Evolutionary conservation across 2,888 invertebrate genomes (phyloP).

Genomic region (Erebia epiphron): DNA sequence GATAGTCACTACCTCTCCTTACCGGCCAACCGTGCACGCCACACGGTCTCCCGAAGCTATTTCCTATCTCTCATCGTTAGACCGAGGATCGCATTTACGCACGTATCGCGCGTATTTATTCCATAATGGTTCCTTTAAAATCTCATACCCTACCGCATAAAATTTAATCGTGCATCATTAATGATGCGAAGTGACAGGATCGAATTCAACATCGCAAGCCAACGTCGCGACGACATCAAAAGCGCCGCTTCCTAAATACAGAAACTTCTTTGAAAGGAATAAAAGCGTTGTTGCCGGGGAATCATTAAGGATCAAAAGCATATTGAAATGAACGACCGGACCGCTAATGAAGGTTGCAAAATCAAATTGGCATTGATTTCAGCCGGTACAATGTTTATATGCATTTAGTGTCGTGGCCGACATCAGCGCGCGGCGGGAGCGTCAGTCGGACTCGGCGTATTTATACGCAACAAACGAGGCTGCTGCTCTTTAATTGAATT

Average conservation of each 20-base stretch:
- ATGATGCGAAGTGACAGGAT: slow-evolving; percentile 45
- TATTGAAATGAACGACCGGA: slow-evolving; percentile 80
- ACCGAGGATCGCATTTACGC: slow-evolving; percentile 31
- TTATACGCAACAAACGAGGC: slow-evolving; percentile 52
- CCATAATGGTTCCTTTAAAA: slow-evolving; percentile 31
- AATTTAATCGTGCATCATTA: slow-evolving; percentile 62
- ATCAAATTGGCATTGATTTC: slow-evolving; percentile 79
- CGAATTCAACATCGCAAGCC: slow-evolving; percentile 54
- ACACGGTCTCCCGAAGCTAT: slow-evolving; percentile 52
- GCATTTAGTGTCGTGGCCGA: slow-evolving; percentile 64
- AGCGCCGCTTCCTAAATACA: slow-evolving; percentile 76
- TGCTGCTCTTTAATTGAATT: slow-evolving; percentile 59
- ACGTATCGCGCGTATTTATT: slow-evolving; percentile 21
- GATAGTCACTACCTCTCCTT: slow-evolving; percentile 74
- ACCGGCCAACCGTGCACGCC: slow-evolving; percentile 62
- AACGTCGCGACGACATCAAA: slow-evolving; percentile 64
- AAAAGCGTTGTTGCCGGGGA: slow-evolving; percentile 74
- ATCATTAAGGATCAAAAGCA: slow-evolving; percentile 74
- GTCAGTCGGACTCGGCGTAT: slow-evolving; percentile 37
- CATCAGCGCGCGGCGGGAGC: slow-evolving; percentile 46
- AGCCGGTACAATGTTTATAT: slow-evolving; percentile 70
- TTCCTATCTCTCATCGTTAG: slow-evolving; percentile 48
- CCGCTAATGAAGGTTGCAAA: slow-evolving; percentile 80
- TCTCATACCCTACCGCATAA: slow-evolving; percentile 40
- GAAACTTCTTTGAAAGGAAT: slow-evolving; percentile 63